These are phyloP conservation scores for Phthorimaea operculella DNA, from an alignment of 1,140 invertebrate species.

Conservation along the genomic window DNA sequence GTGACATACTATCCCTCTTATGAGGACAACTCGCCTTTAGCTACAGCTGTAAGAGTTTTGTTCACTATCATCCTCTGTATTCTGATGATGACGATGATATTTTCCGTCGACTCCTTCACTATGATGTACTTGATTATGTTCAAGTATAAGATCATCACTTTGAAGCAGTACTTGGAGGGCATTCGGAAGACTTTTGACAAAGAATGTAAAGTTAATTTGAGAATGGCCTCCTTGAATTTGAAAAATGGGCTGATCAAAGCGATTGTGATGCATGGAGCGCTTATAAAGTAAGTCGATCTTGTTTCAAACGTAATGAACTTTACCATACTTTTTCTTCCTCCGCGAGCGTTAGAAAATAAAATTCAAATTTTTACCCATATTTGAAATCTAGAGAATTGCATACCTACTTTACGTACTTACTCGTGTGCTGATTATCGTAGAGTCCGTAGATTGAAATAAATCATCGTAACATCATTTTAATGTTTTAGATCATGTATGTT, in stretches of 20 bases:
- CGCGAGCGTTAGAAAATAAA: too few species aligned
- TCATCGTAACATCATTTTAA: too few species aligned
- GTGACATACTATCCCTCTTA: constrained; percentile 46
- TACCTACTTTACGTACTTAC: too few species aligned
- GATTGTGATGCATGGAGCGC: constrained; percentile 45
- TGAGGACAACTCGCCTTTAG: constrained; percentile 30
- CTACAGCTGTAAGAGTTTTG: constrained; percentile 29
- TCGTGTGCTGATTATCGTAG: too few species aligned
- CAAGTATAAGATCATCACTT: constrained; percentile 53
- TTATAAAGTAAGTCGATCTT: constrained; percentile 31
- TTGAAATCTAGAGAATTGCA: too few species aligned
- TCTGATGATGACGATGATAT: constrained; percentile 43
- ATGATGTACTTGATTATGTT: constrained; percentile 46
- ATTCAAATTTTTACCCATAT: too few species aligned
- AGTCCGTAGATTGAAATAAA: too few species aligned
- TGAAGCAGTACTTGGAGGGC: constrained; percentile 45
- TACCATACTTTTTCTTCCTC: too few species aligned
- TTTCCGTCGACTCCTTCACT: constrained; percentile 38
- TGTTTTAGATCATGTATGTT: too few species aligned
- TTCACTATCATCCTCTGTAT: constrained; percentile 32
- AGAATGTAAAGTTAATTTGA: constrained; percentile 18
- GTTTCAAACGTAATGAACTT: too few species aligned
- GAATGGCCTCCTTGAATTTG: constrained; percentile 28
- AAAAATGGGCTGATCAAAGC: constrained; percentile 40
- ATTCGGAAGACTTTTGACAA: constrained; percentile 29